Conservation (phyloP, 1,140 invertebrate genomes). For the Caerostris extrusa region DNA sequence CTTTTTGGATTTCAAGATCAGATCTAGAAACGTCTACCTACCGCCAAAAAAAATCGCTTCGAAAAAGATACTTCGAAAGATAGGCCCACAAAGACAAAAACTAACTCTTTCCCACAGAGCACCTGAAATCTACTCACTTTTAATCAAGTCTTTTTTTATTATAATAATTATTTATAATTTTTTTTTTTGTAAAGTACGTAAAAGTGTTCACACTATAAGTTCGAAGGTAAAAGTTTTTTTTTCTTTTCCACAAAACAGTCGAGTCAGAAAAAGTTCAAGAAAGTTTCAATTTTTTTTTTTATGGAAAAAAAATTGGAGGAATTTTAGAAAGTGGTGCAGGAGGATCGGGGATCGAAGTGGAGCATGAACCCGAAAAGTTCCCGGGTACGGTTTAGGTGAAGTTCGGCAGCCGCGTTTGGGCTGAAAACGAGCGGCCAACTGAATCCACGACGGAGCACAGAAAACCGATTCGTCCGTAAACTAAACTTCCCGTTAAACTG, state of each 20-base stretch:
- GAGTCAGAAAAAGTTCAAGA: neutral
- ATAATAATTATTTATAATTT: too few relatives aligned
- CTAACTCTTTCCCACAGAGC: neutral
- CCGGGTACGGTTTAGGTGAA: neutral
- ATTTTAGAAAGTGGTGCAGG: neutral
- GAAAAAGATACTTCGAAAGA: neutral
- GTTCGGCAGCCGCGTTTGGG: neutral
- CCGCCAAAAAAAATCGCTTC: neutral
- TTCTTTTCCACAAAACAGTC: neutral
- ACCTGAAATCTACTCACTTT: conserved; percentile 15
- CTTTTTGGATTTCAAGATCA: neutral
- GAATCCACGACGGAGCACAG: conserved; percentile 6
- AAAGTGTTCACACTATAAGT: neutral
- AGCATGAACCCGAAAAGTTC: conserved; percentile 25
- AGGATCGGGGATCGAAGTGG: neutral
- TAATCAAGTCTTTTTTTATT: neutral
- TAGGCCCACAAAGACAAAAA: neutral
- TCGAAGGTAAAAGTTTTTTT: neutral
- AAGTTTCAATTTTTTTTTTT: neutral
- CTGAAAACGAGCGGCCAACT: neutral
- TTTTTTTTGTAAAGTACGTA: neutral
- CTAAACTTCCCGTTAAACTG: conserved; percentile 50
- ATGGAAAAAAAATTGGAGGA: neutral
- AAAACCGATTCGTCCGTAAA: conserved; percentile 9
- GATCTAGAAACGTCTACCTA: conserved; percentile 36